A percentile compares a stretch with the other conserved stretches of the same genome.
phyloP scores from a whole-genome alignment of 2,888 invertebrate genomes.

The Andricus quercusramuli region DNA sequence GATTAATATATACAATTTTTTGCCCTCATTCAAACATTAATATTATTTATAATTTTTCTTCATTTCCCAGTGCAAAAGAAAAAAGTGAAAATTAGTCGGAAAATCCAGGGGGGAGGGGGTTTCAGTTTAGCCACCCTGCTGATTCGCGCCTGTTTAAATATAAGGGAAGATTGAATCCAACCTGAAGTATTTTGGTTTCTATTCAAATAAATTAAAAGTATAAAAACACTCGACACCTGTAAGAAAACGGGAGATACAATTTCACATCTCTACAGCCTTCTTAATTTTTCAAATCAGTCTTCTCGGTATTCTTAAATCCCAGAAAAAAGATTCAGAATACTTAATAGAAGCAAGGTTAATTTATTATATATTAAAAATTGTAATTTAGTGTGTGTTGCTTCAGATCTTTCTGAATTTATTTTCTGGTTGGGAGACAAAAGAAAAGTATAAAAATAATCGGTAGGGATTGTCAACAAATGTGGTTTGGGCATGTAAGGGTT shows the following conservation, averaged over 20 bases:
- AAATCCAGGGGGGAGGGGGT: too few relatives aligned
- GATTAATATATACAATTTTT: too few relatives aligned
- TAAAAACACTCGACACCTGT: background rate
- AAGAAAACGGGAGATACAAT: background rate
- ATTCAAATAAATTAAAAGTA: background rate
- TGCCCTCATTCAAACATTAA: too few relatives aligned
- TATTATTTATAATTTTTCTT: too few relatives aligned
- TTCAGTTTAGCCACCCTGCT: too few relatives aligned
- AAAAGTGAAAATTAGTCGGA: too few relatives aligned
- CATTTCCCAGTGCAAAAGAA: too few relatives aligned
- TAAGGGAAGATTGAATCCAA: too few relatives aligned
- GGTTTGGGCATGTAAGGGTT: background rate
- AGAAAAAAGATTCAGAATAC: background rate
- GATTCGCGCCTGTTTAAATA: too few relatives aligned
- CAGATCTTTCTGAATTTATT: background rate
- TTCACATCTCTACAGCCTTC: background rate
- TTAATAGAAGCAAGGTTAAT: background rate
- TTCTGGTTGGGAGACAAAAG: background rate
- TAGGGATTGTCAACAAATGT: background rate
- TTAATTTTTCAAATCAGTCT: constrained; percentile 7
- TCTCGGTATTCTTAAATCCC: background rate
- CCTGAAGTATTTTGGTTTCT: background rate
- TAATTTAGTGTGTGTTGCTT: background rate
- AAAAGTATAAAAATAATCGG: background rate
- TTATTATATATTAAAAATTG: background rate